Evolutionary conservation across 1,140 invertebrate genomes (phyloP), one percentile per base, ranked within the genome.

Genomic region (Prorops nasuta): DNA sequence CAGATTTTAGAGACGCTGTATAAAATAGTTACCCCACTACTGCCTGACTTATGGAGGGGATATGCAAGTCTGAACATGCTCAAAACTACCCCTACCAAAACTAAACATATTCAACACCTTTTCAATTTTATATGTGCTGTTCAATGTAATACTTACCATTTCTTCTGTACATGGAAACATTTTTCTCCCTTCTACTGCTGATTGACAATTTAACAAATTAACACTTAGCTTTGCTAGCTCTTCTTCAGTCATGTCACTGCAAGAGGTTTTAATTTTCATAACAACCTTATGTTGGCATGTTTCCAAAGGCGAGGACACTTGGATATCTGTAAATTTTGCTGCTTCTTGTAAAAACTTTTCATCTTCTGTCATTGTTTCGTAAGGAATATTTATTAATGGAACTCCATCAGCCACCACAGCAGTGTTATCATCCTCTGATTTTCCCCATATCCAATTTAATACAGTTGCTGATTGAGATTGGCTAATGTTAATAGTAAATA

Each of bases 171-270:
- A 88, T 2, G 79, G 76, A 65, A 78, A 87, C 16, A 79, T 73
- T 58, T 78, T 76, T 46, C 86, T 70, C 0, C 83, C 81, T 64
- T 88, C 86, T 7, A 80, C 78, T 28, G 74, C 73, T 2, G 83
- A 84, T 51, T 88, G 86, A 68, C 86, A 89, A 63, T 89, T 88
- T 14, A 88, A 69, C 15, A 88, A 71, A 66, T 83, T 81, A 21
- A 89, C 85, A 39, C 84, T 81, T 10, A 89, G 59, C 69, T 86
- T 87, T 0, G 83, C 82, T 17, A 89, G 60, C 39, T 86, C 78
- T 55, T 88, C 86, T 57, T 88, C 85, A 14, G 80, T 80, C 63
- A 89, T 75, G 14, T 74, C 66, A 28, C 72, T 66, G 58, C 85
- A 86, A 1, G 82, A 79, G 2, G 74, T 74, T 64, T 77, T 77